Conservation (phyloP, 2,113 vertebrate genomes). For the Phalacrocorax aristotelis region DNA sequence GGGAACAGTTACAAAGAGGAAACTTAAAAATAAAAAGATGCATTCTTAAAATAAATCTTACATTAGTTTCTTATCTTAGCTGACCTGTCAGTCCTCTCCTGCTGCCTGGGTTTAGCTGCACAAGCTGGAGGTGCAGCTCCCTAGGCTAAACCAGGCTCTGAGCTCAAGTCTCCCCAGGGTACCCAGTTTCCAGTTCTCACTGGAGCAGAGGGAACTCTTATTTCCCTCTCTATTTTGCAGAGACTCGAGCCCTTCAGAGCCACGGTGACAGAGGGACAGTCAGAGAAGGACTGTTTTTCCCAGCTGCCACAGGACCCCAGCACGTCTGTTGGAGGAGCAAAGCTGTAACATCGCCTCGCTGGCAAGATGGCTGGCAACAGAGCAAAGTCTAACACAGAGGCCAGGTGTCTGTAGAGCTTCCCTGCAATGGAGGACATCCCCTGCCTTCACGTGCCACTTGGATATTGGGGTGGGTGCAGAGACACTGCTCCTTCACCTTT, state of each 20-base stretch:
- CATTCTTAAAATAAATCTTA: slow-evolving; percentile 16
- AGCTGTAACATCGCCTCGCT: fast-evolving
- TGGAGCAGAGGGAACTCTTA: fast-evolving
- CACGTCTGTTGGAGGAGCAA: fast-evolving
- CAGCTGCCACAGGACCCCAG: neutral
- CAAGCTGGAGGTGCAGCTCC: neutral
- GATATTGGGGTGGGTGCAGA: neutral
- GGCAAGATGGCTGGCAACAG: neutral
- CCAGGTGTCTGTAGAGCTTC: neutral
- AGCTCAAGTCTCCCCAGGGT: neutral
- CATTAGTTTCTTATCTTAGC: neutral
- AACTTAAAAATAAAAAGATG: slow-evolving; percentile 5
- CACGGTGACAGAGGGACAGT: neutral
- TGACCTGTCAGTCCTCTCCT: neutral
- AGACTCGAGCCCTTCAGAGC: neutral
- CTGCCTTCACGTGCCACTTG: neutral
- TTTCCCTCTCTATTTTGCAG: neutral
- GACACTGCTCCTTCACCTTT: fast-evolving
- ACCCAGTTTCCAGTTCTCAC: neutral
- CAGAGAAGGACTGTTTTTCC: neutral
- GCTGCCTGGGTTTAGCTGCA: neutral
- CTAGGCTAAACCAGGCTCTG: fast-evolving
- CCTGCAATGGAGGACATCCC: neutral
- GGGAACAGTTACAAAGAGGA: neutral
- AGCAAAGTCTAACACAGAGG: fast-evolving